Base-by-base conservation (phyloP, 2,113 vertebrate genomes). In the Muscicapa adusta region DNA sequence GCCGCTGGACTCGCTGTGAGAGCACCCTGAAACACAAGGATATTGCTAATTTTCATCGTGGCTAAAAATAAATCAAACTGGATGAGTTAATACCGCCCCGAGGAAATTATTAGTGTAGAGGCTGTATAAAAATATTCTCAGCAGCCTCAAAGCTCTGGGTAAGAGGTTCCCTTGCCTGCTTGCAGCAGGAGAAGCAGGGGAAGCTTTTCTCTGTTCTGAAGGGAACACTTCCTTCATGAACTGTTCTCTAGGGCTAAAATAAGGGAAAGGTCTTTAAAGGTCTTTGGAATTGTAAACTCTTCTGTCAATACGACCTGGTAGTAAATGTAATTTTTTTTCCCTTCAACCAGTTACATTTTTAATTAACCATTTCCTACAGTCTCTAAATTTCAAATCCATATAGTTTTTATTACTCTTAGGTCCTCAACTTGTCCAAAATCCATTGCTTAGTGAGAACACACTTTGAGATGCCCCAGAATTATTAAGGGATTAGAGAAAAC, bases 41-140 rank as follows among this genome's bases (percentile, higher is more conserved):
- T 24, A 42, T 18, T 29, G 73, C 51, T 67, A 5, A 48, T 88
- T 73, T 53, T 79, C 71, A 70, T 58, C 38, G 7, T 0, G 34
- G 62, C 81, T 88, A 62, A 95, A 89, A 91, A 85, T 76, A 93
- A 91, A 68, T 54, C 53, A 53, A 75, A 79, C 22, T 7, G 42
- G 78, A 65, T 50, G 70, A 74, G 85, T 83, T 91, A 72, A 91
- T 50, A 42, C 22, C 1, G 4, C 29, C 31, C 54, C 0, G 2
- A 79, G 74, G 85, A 95, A 91, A 82, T 34, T 33, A 68, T 54
- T 88, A 3, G 4, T 22, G 75, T 65, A 28, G 36, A 61, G 66
- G n/a, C 29, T n/a, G 50, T 9, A 58, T 1, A 53, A 50, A 77
- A 89, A 68, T 54, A 29, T 70, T 57, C 82, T 65, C 71, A 76